Percentiles rank a stretch among this genome's conserved stretches.
phyloP scores from a whole-genome alignment of 1,140 invertebrate species.

The Brachionus paranguensis region DNA sequence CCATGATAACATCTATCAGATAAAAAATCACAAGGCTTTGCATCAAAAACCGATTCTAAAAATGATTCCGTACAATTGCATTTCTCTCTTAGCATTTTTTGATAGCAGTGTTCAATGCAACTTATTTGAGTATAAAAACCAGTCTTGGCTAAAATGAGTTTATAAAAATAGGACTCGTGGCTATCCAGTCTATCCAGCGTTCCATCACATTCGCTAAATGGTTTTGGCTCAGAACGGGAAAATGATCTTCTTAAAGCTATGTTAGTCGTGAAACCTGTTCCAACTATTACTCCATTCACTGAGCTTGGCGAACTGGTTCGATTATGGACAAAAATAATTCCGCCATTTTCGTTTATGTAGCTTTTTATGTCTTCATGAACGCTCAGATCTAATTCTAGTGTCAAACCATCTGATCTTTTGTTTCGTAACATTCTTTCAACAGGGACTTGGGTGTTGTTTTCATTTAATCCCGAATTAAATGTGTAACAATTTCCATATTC shows the following conservation, averaged over 20 bases:
- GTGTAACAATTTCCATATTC: not conserved
- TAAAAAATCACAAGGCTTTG: not conserved
- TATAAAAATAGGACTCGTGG: not conserved
- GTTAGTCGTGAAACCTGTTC: not conserved
- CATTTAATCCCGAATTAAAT: not conserved
- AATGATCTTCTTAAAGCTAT: not conserved
- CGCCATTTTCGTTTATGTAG: not conserved
- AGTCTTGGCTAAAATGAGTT: not conserved
- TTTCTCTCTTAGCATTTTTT: not conserved
- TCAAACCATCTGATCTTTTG: not conserved
- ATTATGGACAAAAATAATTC: not conserved
- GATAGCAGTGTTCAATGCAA: not conserved
- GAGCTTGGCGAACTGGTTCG: not conserved
- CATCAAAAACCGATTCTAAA: not conserved
- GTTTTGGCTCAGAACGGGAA: not conserved
- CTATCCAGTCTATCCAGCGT: not conserved
- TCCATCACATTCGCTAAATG: not conserved
- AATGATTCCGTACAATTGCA: not conserved
- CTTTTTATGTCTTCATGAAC: not conserved
- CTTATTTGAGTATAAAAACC: not conserved
- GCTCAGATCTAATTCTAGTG: not conserved
- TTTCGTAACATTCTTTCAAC: not conserved
- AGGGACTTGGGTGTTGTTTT: not conserved
- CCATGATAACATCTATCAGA: not conserved
- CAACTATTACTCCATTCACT: not conserved